These are phyloP conservation scores for Catocala nupta DNA, from an alignment of 2,888 invertebrate genomes.

Conservation along the genomic window DNA sequence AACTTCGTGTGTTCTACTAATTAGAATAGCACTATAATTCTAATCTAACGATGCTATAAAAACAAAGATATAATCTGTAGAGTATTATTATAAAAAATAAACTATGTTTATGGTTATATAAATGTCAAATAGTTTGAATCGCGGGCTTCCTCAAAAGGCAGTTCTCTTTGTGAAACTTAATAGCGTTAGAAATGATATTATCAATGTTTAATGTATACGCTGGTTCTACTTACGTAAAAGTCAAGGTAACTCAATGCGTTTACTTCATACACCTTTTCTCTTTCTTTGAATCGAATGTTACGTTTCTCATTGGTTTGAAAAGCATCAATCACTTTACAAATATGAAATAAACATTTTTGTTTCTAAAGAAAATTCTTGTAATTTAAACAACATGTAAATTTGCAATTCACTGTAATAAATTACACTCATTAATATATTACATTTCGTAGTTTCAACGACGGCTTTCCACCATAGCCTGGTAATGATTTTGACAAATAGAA, in stretches of 20 bases:
- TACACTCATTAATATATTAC: conserved; percentile 12
- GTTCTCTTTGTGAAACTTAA: conserved; percentile 8
- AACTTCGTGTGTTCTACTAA: too few relatives aligned
- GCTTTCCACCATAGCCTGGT: conserved; percentile 11
- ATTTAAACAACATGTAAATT: conserved; percentile 6
- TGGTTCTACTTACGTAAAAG: conserved; percentile 3
- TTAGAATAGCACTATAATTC: too few relatives aligned
- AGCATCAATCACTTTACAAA: background rate
- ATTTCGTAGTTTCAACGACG: conserved; percentile 7
- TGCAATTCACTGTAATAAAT: conserved; percentile 28
- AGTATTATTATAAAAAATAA: background rate
- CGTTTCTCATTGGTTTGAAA: background rate
- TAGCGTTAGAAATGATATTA: conserved; percentile 7
- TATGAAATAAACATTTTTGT: background rate
- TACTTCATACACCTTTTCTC: background rate
- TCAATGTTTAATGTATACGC: conserved; percentile 4
- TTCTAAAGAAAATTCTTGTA: conserved; percentile 16
- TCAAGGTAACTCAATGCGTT: conserved; percentile 16
- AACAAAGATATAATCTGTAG: conserved; percentile 1
- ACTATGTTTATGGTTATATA: conserved; percentile 3
- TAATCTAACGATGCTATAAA: background rate
- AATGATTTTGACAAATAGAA: conserved; percentile 15
- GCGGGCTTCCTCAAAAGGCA: conserved; percentile 9
- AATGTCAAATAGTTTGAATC: conserved; percentile 10
- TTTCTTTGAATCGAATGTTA: background rate